phyloP scores from a whole-genome alignment of 2,797 vertebrate genomes.

The Hypotaenidia okinawae region DNA sequence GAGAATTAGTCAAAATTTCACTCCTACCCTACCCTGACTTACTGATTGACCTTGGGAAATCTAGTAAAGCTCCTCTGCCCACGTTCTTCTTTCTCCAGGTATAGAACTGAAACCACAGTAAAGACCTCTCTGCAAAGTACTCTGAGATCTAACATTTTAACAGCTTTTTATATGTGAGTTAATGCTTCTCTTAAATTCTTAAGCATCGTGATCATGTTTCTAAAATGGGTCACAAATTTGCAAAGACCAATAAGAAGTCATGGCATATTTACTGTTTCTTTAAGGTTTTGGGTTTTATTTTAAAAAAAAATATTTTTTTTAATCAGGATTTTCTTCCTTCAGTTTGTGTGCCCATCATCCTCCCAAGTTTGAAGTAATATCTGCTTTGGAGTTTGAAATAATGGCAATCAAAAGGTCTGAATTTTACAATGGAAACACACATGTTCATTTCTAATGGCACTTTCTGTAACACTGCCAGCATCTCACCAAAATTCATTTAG shows the following conservation, averaged over 20 bases:
- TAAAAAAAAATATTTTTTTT: too few species aligned
- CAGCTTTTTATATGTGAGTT: background rate
- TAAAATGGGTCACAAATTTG: background rate
- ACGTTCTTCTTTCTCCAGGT: background rate
- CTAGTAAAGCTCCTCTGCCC: background rate
- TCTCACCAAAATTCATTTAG: background rate
- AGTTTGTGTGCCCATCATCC: background rate
- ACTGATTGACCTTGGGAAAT: background rate
- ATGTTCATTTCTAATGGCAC: background rate
- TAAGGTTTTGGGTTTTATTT: too few species aligned
- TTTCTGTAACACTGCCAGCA: background rate
- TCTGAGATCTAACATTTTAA: background rate
- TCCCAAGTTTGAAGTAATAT: background rate
- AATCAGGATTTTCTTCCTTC: background rate
- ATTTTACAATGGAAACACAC: background rate
- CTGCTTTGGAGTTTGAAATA: background rate
- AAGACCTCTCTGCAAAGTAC: background rate
- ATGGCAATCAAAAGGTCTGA: background rate
- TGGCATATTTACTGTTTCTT: too few species aligned
- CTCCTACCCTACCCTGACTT: background rate
- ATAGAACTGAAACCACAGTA: background rate
- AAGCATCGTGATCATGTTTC: background rate
- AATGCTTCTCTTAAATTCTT: background rate
- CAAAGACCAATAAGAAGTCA: accelerated
- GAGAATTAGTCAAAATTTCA: background rate